These are phyloP conservation scores for Serripes groenlandicus DNA, from an alignment of 2,888 invertebrate species.

Conservation along the genomic window DNA sequence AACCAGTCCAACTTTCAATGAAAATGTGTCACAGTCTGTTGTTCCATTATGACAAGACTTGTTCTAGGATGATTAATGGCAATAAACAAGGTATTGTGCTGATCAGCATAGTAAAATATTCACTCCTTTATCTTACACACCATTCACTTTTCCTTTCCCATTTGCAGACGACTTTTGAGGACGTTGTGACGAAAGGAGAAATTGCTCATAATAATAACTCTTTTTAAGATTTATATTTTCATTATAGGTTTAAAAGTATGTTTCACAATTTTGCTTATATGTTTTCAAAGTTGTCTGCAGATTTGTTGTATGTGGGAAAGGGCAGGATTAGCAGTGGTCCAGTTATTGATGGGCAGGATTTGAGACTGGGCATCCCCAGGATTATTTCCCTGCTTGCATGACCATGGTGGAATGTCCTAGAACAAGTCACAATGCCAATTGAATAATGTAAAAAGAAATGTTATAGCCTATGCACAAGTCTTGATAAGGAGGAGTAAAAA, in stretches of 20 bases:
- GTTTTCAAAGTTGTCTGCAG: not conserved
- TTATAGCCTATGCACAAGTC: no score
- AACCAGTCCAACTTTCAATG: constrained; percentile 12
- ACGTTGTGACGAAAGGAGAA: not conserved
- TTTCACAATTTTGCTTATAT: not conserved
- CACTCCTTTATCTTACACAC: not conserved
- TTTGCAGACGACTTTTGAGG: not conserved
- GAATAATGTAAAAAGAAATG: no score
- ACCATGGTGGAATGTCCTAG: no score
- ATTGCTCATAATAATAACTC: not conserved
- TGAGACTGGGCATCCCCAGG: no score
- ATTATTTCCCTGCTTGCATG: no score
- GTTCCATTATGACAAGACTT: constrained; percentile 9
- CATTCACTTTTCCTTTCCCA: not conserved
- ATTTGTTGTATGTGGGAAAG: no score
- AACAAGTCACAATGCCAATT: no score
- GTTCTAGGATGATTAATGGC: constrained; percentile 11
- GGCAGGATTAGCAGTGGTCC: no score
- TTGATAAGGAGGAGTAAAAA: no score
- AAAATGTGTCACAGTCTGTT: constrained; percentile 15
- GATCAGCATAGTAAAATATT: not conserved
- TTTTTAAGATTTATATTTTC: not conserved
- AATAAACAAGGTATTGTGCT: not conserved
- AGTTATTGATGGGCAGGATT: no score
- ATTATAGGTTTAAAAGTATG: not conserved